phyloP scores from a whole-genome alignment of 1,140 invertebrate species.

The Caerostris extrusa region DNA sequence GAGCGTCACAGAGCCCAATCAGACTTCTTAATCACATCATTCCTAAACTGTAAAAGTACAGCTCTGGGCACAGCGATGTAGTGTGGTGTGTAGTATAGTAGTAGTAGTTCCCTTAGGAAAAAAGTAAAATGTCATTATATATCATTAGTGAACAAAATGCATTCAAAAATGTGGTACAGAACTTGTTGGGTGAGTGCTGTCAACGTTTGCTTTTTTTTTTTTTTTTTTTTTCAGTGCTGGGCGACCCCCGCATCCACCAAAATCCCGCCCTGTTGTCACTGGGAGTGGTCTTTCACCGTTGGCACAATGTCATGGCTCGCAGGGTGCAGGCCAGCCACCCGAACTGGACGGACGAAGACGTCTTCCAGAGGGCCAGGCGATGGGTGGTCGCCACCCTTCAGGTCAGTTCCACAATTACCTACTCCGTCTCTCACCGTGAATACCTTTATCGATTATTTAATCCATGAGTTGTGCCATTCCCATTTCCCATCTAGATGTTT shows the following conservation, averaged over 20 bases:
- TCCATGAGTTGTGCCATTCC: background rate
- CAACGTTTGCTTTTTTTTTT: background rate
- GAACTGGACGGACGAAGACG: constrained; percentile 95
- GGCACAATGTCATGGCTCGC: constrained; percentile 95
- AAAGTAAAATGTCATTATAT: no score
- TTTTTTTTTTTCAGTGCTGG: constrained; percentile 87
- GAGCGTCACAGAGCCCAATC: no score
- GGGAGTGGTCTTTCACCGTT: constrained; percentile 95
- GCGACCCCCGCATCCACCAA: constrained; percentile 97
- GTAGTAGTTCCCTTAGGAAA: no score
- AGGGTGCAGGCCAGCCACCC: constrained; percentile 90
- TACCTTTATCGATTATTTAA: background rate
- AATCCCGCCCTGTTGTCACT: constrained; percentile 97
- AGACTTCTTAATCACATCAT: no score
- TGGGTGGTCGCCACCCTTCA: constrained; percentile 96
- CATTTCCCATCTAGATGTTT: no score
- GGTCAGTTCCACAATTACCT: constrained; percentile 83
- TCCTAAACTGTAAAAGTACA: no score
- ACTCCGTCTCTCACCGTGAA: background rate
- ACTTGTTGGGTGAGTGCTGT: no score
- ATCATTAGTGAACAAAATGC: no score
- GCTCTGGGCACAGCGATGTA: no score
- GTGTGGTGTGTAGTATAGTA: no score
- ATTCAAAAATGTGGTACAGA: no score
- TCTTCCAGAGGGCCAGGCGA: constrained; percentile 94